Base-by-base conservation (phyloP, 2,797 vertebrate genomes). In the Sebastes melanostomus region DNA sequence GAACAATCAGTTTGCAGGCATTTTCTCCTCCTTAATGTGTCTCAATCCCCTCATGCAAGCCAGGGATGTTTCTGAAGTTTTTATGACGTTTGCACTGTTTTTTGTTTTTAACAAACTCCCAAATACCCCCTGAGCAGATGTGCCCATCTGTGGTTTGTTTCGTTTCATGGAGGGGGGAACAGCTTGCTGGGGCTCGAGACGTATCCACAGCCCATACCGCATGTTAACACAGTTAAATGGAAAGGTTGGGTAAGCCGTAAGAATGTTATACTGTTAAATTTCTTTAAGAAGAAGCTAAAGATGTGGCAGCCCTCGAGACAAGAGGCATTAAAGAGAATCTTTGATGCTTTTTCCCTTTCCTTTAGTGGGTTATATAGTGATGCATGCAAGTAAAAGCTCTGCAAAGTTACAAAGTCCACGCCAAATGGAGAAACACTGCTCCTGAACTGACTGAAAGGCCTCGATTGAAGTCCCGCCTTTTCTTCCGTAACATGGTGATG, bases 51-150 rank as follows among this genome's bases (percentile, higher is more conserved):
- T 84, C 46, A 72, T 63, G 77, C 27, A 70, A 72, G 80, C 27
- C 5, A 58, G 38, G 22, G 20, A 60, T 86, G 55, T 76, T 87
- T 72, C 60, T 77, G 18, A 87, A 83, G 78, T 83, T 87, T 82
- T 71, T 34, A 80, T 29, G 55, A 74, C 76, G 72, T 80, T 81
- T 22, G 6, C 60, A 42, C 50, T 4, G 20, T 71, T 81, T 55
- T 69, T n/a, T 36, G 30, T 75, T 69, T 52, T 66, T 42, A 12
- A 27, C 70, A 60, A 68, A 80, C 27, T 55, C 72, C 66, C 65
- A 78, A 87, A 87, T 74, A 72, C 67, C 88, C 88, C 88, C 59
- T 74, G 81, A 89, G 91, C 91, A 88, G 88, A 84, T 83, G 80
- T 83, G 85, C 66, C 81, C 87, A 86, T 85, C 86, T 91, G 89